phyloP scores from a whole-genome alignment of 2,888 invertebrate genomes.

The Protodeltote pygarga region DNA sequence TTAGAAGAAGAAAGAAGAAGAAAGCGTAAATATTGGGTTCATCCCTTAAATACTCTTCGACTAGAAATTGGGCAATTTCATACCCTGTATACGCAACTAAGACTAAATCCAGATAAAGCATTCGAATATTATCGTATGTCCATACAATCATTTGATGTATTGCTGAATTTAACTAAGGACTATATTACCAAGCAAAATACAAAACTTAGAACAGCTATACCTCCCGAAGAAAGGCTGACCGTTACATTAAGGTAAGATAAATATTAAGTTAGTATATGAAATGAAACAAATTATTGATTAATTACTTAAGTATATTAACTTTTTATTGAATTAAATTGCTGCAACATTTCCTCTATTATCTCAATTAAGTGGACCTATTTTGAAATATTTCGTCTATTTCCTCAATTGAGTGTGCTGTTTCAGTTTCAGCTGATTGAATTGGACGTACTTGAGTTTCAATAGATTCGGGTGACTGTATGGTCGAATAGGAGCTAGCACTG shows the following conservation, averaged over 20 bases:
- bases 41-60: constrained; percentile 29
- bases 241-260: constrained; percentile 23
- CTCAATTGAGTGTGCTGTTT: constrained; percentile 34
- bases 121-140: constrained; percentile 37
- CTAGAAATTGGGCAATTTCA: constrained; percentile 39
- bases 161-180: constrained; percentile 31
- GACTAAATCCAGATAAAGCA: constrained; percentile 34
- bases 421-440: constrained; percentile 23
- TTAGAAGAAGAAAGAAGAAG: no score
- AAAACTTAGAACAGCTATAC: constrained; percentile 22
- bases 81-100: constrained; percentile 22
- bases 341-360: constrained; percentile 2
- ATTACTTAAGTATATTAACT: constrained; percentile 11
- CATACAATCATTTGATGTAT: constrained; percentile 31
- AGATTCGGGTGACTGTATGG: constrained; percentile 26
- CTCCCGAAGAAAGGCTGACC: constrained; percentile 30
- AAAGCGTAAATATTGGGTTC: constrained; percentile 35
- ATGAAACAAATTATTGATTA: constrained; percentile 24
- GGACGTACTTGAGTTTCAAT: constrained; percentile 10
- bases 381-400: constrained; percentile 25
- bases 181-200: constrained; percentile 24
- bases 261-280: constrained; percentile 15
- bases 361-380: constrained; percentile 14
- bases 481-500: constrained; percentile 26
- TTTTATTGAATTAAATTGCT: constrained; percentile 1